Evolutionary conservation across 1,140 invertebrate species (phyloP).

Genomic region (Maniola jurtina): DNA sequence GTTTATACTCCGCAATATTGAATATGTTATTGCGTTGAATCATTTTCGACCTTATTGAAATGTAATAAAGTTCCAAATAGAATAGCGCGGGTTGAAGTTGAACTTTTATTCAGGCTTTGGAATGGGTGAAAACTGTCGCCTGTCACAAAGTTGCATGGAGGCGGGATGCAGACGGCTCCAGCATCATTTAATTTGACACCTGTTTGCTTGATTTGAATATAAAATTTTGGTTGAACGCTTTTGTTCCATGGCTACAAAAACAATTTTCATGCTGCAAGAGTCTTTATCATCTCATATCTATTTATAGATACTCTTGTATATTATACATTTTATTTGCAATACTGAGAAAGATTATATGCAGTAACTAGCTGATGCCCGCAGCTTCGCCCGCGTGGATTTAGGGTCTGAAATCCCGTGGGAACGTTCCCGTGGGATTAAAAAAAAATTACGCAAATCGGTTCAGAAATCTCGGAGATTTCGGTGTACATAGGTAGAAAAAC

Average conservation of each 20-base stretch:
- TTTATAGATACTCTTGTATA: too few relatives aligned
- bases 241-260: slow-evolving; percentile 1
- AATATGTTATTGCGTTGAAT: slow-evolving; percentile 1
- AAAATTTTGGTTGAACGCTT: slow-evolving; percentile 6
- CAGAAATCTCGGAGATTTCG: too few relatives aligned
- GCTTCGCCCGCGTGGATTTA: too few relatives aligned
- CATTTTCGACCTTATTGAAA: neutral
- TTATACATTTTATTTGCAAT: too few relatives aligned
- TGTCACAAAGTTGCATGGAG: slow-evolving; percentile 23
- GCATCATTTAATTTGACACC: slow-evolving; percentile 32
- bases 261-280: too few relatives aligned
- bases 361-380: too few relatives aligned
- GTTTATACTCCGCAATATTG: neutral
- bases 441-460: too few relatives aligned
- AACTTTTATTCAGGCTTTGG: slow-evolving; percentile 1
- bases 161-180: slow-evolving; percentile 2
- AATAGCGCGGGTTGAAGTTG: neutral
- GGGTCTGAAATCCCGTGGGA: too few relatives aligned
- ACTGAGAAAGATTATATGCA: too few relatives aligned
- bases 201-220: slow-evolving; percentile 25
- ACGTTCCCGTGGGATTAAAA: too few relatives aligned
- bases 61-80: neutral
- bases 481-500: too few relatives aligned
- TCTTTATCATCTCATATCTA: too few relatives aligned
- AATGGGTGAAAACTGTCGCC: slow-evolving; percentile 17